These are phyloP conservation scores for Nycticebus coucang DNA, from an alignment of 2,113 vertebrate genomes.

Conservation along the genomic window DNA sequence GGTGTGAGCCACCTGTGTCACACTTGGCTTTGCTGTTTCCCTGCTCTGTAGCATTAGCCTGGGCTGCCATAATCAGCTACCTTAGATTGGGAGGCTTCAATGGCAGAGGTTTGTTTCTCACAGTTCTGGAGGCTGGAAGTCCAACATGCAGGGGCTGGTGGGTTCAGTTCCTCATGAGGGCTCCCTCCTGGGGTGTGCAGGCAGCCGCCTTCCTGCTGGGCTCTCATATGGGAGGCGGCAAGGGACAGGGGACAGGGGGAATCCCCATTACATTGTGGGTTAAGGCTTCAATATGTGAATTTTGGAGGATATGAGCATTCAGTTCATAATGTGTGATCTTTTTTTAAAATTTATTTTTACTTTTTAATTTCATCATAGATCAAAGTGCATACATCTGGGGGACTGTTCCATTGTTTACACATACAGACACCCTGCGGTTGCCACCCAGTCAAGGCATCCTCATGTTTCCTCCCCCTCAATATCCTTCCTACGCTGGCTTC, in stretches of 20 bases:
- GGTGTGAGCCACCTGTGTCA: neutral
- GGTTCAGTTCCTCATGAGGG: neutral
- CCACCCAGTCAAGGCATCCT: neutral
- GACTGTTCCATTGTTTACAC: neutral
- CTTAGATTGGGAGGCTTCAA: too few species aligned
- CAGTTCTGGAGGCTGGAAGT: neutral
- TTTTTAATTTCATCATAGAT: neutral
- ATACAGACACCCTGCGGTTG: neutral
- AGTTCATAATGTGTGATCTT: neutral
- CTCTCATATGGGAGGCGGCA: too few species aligned
- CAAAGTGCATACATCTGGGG: neutral
- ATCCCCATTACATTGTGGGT: accelerated
- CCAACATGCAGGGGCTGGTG: neutral
- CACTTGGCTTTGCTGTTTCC: neutral
- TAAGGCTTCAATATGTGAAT: neutral
- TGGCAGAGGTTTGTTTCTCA: neutral
- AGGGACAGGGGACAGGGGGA: neutral
- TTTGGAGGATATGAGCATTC: neutral
- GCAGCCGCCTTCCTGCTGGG: neutral
- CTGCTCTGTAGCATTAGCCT: neutral
- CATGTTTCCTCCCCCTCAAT: accelerated
- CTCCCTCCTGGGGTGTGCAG: neutral
- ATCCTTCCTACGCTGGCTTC: accelerated
- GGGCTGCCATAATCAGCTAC: neutral
- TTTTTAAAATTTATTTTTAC: neutral